Conservation (phyloP, 2,797 vertebrate genomes). For the Masticophis lateralis region DNA sequence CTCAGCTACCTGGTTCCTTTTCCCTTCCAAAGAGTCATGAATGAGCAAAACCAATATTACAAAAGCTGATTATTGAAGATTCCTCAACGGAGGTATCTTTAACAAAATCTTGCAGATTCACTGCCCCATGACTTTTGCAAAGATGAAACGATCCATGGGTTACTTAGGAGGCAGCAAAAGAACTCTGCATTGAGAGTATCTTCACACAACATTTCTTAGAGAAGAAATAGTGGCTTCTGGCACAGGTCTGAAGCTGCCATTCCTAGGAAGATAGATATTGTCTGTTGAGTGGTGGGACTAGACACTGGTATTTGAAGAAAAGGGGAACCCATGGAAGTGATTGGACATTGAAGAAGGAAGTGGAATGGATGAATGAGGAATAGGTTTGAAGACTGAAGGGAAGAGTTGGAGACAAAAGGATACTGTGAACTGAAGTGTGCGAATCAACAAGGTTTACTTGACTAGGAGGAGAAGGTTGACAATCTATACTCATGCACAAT, state of each 20-base stretch:
- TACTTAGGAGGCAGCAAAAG: not conserved
- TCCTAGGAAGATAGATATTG: not conserved
- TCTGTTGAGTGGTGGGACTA: not conserved
- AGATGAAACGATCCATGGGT: not conserved
- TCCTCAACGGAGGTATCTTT: not conserved
- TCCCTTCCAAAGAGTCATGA: too few relatives aligned
- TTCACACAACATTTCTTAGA: not conserved
- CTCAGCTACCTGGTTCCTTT: too few relatives aligned
- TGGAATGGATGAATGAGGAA: not conserved
- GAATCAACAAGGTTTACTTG: too few relatives aligned
- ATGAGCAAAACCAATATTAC: too few relatives aligned
- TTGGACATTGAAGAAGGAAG: not conserved
- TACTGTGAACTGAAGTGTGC: not conserved
- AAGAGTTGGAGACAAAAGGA: not conserved
- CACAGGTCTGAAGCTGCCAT: not conserved
- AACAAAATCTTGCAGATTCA: not conserved
- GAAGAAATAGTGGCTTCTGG: not conserved
- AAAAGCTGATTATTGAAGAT: too few relatives aligned
- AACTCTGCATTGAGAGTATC: not conserved
- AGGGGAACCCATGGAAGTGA: not conserved
- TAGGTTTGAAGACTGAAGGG: not conserved
- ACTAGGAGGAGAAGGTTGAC: too few relatives aligned
- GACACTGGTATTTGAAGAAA: not conserved
- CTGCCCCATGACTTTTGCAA: not conserved
- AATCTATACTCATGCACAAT: too few relatives aligned